phyloP scores from a whole-genome alignment of 2,113 vertebrate genomes.

The Sander vitreus region DNA sequence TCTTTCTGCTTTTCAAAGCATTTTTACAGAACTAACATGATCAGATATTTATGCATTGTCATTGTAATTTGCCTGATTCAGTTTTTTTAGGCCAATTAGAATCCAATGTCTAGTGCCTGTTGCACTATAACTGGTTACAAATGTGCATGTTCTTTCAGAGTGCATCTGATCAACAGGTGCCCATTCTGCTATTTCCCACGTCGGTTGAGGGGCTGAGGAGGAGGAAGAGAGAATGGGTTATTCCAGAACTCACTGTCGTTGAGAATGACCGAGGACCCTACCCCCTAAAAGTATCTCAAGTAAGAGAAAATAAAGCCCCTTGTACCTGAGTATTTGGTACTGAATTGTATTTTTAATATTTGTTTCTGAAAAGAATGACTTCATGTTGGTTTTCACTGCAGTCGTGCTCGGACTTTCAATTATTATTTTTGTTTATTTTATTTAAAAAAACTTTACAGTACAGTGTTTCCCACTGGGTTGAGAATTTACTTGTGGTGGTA shows the following conservation, averaged over 20 bases:
- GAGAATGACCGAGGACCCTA: constrained; percentile 72
- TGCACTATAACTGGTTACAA: neutral
- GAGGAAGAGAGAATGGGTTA: constrained; percentile 82
- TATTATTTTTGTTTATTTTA: too few relatives aligned
- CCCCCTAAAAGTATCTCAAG: constrained; percentile 64
- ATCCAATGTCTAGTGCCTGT: neutral
- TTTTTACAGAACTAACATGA: neutral
- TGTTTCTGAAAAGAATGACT: neutral
- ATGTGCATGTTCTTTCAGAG: constrained; percentile 40
- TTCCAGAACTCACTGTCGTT: constrained; percentile 52
- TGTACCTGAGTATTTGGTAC: neutral
- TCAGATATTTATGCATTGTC: neutral
- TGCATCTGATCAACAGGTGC: constrained; percentile 2
- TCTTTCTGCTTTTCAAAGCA: neutral
- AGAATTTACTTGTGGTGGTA: too few relatives aligned
- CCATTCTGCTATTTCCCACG: constrained; percentile 72
- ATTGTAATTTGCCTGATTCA: neutral
- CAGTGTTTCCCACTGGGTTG: too few relatives aligned
- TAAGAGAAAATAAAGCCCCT: constrained; percentile 31
- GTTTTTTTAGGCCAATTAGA: too few relatives aligned
- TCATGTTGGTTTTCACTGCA: neutral
- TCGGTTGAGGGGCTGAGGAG: constrained; percentile 66
- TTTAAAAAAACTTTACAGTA: neutral
- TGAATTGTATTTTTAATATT: neutral
- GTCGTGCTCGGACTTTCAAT: neutral